These are phyloP conservation scores for Tipula vernalis DNA, from an alignment of 2,888 invertebrate species.

Conservation along the genomic window DNA sequence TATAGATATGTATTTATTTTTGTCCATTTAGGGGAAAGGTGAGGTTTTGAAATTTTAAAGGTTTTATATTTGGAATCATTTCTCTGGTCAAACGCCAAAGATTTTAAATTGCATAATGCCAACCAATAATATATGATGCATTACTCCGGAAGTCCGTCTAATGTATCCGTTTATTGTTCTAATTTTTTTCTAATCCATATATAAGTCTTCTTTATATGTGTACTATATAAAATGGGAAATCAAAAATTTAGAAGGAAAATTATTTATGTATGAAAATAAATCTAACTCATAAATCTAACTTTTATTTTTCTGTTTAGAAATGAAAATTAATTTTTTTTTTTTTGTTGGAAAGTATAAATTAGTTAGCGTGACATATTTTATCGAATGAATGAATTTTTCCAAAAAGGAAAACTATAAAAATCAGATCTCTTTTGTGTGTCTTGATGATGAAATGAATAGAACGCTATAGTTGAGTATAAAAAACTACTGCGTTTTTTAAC, in stretches of 20 bases:
- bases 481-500: neutral
- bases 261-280: neutral
- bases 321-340: neutral
- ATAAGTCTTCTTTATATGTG: neutral
- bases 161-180: neutral
- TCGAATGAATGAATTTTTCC: neutral
- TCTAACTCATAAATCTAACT: neutral
- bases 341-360: neutral
- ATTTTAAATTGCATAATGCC: neutral
- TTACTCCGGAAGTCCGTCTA: slow-evolving; percentile 7
- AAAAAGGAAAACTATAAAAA: neutral
- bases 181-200: neutral
- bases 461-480: neutral
- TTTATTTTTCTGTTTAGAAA: neutral
- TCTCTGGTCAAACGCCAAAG: neutral
- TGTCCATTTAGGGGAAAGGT: neutral
- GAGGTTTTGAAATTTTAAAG: neutral
- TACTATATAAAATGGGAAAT: neutral
- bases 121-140: neutral
- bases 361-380: neutral
- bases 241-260: neutral
- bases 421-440: neutral
- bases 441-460: neutral
- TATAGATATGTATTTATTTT: neutral
- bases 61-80: neutral